Evolutionary conservation across 2,888 invertebrate species (phyloP), one percentile per base, ranked within the genome.

Genomic region (Charanyca ferruginea): DNA sequence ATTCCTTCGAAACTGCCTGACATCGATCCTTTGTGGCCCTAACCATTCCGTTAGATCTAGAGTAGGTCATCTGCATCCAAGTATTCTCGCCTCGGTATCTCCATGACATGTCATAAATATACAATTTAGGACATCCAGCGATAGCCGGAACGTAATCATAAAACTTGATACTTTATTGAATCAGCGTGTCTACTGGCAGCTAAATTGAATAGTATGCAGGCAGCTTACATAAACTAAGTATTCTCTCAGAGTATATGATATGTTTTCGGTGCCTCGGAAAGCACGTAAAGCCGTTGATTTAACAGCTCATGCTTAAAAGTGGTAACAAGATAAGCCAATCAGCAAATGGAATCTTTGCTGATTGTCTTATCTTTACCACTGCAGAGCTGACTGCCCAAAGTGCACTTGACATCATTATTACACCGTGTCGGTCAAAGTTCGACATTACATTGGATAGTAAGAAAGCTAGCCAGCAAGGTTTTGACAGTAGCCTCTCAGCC

Each of bases 111-210:
- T 38, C 58, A 45, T 79, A 74, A 74, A 75, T 66, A 53, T 47
- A 42, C 45, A 51, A 66, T 79, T 66, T 54, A 66, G 79, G 49
- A 62, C 75, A 51, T 48, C 22, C 32, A 20, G 18, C 23, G 67
- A 62, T 66, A 66, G 38, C 23, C 8, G 47, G 54, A 54, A 51
- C 54, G 58, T 16, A 9, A 35, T 58, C 49, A 51, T 74, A 61
- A 58, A 74, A 61, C 42, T 38, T 45, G 45, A 58, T 67, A 44
- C 11, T 79, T 62, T 55, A 75, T 74, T 74, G 61, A 47, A 58
- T 55, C 45, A 73, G 25, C 53, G 13, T 41, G 22, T 22, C 55
- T 57, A 57, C 25, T 22, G 44, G 11, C 6, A 11, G 16, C 55
- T 11, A 38, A 62, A 62, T 11, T 3, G 16, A 11, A 20, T 22